Evolutionary conservation across 2,888 invertebrate genomes (phyloP).

Genomic region (Halocaridina rubra): DNA sequence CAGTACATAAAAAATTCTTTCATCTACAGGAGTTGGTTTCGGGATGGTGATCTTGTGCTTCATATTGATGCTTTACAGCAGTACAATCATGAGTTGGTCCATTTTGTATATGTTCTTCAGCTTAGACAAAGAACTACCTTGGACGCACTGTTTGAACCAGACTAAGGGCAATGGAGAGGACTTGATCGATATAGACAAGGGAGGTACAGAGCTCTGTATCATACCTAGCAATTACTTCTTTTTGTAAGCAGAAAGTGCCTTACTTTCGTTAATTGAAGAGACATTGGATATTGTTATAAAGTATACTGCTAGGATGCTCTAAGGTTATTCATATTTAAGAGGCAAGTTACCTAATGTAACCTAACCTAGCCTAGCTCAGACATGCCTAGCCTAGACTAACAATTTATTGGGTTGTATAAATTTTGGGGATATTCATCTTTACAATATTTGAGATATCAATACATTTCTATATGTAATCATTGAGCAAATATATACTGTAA

Average conservation of each 20-base stretch:
- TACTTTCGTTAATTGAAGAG: background rate
- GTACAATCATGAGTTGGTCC: background rate
- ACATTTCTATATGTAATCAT: too few relatives aligned
- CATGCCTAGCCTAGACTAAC: background rate
- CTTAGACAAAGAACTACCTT: background rate
- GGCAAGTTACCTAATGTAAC: background rate
- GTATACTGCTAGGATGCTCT: too few relatives aligned
- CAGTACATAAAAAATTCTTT: too few relatives aligned
- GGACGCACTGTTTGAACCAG: slow-evolving; percentile 34
- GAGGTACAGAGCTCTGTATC: background rate
- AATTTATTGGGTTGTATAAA: too few relatives aligned
- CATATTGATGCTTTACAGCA: background rate
- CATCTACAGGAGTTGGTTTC: background rate
- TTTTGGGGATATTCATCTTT: too few relatives aligned
- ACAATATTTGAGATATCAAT: too few relatives aligned
- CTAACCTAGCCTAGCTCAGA: background rate
- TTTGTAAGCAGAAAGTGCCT: slow-evolving; percentile 12
- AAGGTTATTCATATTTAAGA: too few relatives aligned
- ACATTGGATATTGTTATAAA: background rate
- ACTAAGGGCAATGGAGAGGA: background rate
- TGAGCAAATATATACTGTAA: too few relatives aligned
- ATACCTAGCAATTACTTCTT: slow-evolving; percentile 39
- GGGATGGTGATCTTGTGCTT: background rate
- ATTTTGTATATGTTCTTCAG: background rate
- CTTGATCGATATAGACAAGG: background rate